Evolutionary conservation across 2,797 vertebrate species (phyloP).

Genomic region (Pyrocephalus nanus): DNA sequence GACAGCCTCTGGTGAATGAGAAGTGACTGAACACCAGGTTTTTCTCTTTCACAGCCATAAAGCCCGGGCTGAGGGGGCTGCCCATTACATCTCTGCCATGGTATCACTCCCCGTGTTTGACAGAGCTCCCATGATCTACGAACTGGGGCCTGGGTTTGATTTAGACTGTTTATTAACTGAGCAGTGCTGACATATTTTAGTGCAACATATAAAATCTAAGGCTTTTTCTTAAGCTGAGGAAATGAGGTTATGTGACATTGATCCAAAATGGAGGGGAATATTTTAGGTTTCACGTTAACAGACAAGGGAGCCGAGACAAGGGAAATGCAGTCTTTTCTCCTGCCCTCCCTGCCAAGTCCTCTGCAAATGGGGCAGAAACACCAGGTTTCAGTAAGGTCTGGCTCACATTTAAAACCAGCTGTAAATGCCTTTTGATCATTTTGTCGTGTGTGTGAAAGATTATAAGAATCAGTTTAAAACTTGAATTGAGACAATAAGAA

Average conservation of each 20-base stretch:
- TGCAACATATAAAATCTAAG: slow-evolving; percentile 73
- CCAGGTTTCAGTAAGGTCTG: not conserved
- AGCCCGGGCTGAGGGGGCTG: slow-evolving; percentile 5
- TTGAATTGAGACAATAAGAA: not conserved
- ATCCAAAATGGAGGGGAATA: slow-evolving; percentile 70
- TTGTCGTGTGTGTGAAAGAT: not conserved
- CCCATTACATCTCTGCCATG: slow-evolving; percentile 37
- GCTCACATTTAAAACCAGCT: not conserved
- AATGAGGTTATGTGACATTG: slow-evolving; percentile 77
- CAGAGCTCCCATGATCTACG: slow-evolving; percentile 50
- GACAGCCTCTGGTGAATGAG: slow-evolving; percentile 54
- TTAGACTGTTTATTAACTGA: slow-evolving; percentile 71
- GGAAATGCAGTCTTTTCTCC: slow-evolving; percentile 30
- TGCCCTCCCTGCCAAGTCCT: slow-evolving; percentile 24
- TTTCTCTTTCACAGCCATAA: slow-evolving; percentile 64
- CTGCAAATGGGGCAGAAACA: slow-evolving; percentile 46
- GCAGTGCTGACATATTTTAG: slow-evolving; percentile 72
- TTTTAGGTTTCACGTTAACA: slow-evolving; percentile 59
- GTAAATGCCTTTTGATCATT: slow-evolving; percentile 32
- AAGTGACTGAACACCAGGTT: slow-evolving; percentile 60
- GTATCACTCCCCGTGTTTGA: slow-evolving; percentile 42
- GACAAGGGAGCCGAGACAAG: slow-evolving; percentile 24
- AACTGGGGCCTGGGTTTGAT: slow-evolving; percentile 67
- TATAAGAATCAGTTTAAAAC: not conserved
- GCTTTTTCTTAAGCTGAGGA: slow-evolving; percentile 75